A percentile compares a stretch with the other conserved stretches of the same genome.
Evolutionary conservation across 2,888 invertebrate species (phyloP).

Genomic region (Orthosia gothica): DNA sequence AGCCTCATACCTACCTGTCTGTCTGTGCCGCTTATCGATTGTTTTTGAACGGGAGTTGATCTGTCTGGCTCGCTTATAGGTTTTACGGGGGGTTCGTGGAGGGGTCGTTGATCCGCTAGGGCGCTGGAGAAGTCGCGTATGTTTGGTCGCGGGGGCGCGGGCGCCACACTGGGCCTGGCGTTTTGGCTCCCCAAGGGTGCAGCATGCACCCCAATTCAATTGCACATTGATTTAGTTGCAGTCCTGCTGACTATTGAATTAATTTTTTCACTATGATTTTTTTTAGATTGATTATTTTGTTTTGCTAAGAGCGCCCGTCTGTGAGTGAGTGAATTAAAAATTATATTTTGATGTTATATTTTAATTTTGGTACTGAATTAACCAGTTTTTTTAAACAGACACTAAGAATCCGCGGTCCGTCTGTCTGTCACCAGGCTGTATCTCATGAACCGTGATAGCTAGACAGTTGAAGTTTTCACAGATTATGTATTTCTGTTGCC

Average conservation of each 20-base stretch:
- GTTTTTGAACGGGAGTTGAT: slow-evolving; percentile 71
- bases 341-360: background rate
- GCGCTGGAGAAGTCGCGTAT: slow-evolving; percentile 82
- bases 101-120: slow-evolving; percentile 88
- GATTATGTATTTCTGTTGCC: no score
- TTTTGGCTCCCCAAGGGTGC: slow-evolving; percentile 82
- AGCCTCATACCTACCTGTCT: slow-evolving; percentile 43
- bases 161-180: slow-evolving; percentile 85
- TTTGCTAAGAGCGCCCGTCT: background rate
- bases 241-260: slow-evolving; percentile 41
- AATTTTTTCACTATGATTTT: slow-evolving; percentile 5
- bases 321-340: background rate
- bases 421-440: no score
- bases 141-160: slow-evolving; percentile 80
- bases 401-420: no score
- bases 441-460: no score
- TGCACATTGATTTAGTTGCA: slow-evolving; percentile 80
- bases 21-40: slow-evolving; percentile 58
- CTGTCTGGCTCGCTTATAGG: slow-evolving; percentile 73
- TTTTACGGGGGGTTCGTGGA: slow-evolving; percentile 77
- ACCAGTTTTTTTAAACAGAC: no score
- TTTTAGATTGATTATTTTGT: background rate
- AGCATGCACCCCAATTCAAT: slow-evolving; percentile 75
- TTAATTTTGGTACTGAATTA: background rate
- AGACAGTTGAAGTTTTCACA: no score